Evolutionary conservation across 1,140 invertebrate species (phyloP).

Genomic region (Drosophila gunungcola): DNA sequence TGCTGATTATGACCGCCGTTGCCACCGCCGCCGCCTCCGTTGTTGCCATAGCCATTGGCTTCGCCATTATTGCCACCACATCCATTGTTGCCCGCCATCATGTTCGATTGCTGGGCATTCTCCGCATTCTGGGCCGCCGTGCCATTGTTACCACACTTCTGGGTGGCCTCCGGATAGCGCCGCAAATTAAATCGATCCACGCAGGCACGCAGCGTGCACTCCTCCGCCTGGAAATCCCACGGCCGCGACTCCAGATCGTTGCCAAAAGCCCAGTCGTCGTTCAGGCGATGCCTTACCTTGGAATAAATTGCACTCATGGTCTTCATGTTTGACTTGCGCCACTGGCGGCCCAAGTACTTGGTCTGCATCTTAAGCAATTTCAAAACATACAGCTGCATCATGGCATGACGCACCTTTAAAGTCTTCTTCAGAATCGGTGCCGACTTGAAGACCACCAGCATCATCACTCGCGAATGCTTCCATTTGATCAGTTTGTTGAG

Average conservation of each 20-base stretch:
- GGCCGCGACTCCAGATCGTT: slow-evolving; percentile 99
- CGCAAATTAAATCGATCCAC: slow-evolving; percentile 98
- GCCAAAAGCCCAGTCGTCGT: slow-evolving; percentile 99
- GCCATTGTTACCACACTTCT: slow-evolving; percentile 73
- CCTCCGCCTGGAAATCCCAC: slow-evolving; percentile 99
- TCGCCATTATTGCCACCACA: slow-evolving; percentile 56
- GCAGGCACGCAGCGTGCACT: slow-evolving; percentile 95
- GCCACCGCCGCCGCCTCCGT: slow-evolving; percentile 46
- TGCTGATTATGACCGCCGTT: slow-evolving; percentile 72
- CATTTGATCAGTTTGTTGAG: slow-evolving; percentile 99
- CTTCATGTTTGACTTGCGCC: slow-evolving; percentile 99
- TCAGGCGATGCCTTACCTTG: slow-evolving; percentile 96
- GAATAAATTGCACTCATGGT: slow-evolving; percentile 99
- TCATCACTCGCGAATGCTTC: slow-evolving; percentile 99
- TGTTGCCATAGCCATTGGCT: slow-evolving; percentile 58
- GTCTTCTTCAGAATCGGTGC: slow-evolving; percentile 99
- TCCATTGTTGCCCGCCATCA: slow-evolving; percentile 65
- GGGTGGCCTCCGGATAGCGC: slow-evolving; percentile 89
- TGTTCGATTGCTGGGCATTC: slow-evolving; percentile 70
- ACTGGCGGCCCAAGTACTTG: slow-evolving; percentile 99
- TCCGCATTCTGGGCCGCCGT: slow-evolving; percentile 75
- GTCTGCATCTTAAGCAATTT: slow-evolving; percentile 99
- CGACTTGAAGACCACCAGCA: slow-evolving; percentile 99
- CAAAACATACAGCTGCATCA: slow-evolving; percentile 99
- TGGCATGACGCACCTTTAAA: slow-evolving; percentile 97